Evolutionary conservation across 2,113 vertebrate species (phyloP).

Genomic region (Bubalus kerabau): DNA sequence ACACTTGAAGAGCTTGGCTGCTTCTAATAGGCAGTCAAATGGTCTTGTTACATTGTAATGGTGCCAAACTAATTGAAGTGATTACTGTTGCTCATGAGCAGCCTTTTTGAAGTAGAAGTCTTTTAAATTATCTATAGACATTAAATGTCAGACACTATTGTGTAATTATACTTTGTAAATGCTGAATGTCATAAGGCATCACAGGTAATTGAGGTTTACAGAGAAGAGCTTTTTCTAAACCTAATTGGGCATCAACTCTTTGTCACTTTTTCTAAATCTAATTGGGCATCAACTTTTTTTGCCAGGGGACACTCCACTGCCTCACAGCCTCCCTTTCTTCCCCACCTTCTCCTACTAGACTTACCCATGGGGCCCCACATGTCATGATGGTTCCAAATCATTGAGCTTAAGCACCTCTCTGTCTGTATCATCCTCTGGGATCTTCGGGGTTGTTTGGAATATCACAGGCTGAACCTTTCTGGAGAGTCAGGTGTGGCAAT

Average conservation of each 20-base stretch:
- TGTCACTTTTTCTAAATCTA: constrained; percentile 87
- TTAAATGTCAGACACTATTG: constrained; percentile 90
- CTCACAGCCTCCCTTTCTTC: constrained; percentile 45
- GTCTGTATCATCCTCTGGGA: not conserved
- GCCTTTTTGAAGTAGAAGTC: constrained; percentile 86
- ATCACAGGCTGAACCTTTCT: constrained; percentile 13
- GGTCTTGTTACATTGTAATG: constrained; percentile 91
- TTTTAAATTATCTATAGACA: constrained; percentile 89
- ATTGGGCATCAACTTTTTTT: constrained; percentile 87
- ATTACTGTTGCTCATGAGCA: constrained; percentile 89
- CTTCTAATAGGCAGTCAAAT: constrained; percentile 90
- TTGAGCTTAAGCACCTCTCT: constrained; percentile 28
- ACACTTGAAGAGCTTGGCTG: constrained; percentile 89
- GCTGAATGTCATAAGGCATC: constrained; percentile 90
- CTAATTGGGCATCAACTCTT: constrained; percentile 89
- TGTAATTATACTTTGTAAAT: constrained; percentile 91
- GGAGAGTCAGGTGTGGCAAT: not conserved
- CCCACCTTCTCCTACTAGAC: constrained; percentile 24
- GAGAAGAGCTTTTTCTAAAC: constrained; percentile 88
- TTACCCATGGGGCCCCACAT: constrained; percentile 35
- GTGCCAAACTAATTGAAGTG: constrained; percentile 91
- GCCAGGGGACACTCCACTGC: constrained; percentile 78
- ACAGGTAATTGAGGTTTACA: constrained; percentile 91
- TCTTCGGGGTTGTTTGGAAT: constrained; percentile 14
- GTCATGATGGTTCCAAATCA: constrained; percentile 59